A percentile compares a stretch with the other conserved stretches of the same genome.
Evolutionary conservation across 2,888 invertebrate species (phyloP).

Genomic region (Cheilosia grossa): DNA sequence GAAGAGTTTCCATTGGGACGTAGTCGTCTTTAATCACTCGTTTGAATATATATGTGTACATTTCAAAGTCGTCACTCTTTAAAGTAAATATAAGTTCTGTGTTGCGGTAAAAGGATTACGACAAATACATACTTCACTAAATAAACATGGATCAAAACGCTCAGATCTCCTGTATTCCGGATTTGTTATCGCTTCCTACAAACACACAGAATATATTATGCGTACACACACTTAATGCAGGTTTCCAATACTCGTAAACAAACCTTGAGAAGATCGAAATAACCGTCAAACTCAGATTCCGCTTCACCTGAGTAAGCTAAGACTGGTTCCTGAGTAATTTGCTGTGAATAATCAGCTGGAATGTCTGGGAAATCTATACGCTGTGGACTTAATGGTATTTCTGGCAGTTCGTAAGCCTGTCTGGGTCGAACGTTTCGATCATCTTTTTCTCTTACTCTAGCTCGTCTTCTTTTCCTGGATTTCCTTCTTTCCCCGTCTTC

Average conservation of each 20-base stretch:
- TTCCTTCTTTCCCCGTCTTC: slow-evolving; percentile 7
- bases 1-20: slow-evolving; percentile 38
- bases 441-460: background rate
- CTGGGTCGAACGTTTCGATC: background rate
- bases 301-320: background rate
- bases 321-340: slow-evolving; percentile 24
- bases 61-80: slow-evolving; percentile 46
- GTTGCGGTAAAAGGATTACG: no score
- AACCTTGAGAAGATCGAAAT: slow-evolving; percentile 47
- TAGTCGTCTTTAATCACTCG: slow-evolving; percentile 36
- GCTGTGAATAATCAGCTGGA: slow-evolving; percentile 8
- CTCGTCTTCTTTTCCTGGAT: slow-evolving; percentile 8
- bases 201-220: background rate
- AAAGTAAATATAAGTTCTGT: slow-evolving; percentile 1
- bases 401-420: background rate
- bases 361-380: background rate
- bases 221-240: background rate
- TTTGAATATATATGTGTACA: slow-evolving; percentile 57
- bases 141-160: slow-evolving; percentile 34
- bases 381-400: slow-evolving; percentile 1
- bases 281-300: slow-evolving; percentile 16
- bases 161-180: slow-evolving; percentile 28
- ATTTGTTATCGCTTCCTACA: slow-evolving; percentile 21
- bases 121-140: slow-evolving; percentile 36
- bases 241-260: background rate